Conservation (phyloP, 2,888 invertebrate species). For the Athalia circularis region DNA sequence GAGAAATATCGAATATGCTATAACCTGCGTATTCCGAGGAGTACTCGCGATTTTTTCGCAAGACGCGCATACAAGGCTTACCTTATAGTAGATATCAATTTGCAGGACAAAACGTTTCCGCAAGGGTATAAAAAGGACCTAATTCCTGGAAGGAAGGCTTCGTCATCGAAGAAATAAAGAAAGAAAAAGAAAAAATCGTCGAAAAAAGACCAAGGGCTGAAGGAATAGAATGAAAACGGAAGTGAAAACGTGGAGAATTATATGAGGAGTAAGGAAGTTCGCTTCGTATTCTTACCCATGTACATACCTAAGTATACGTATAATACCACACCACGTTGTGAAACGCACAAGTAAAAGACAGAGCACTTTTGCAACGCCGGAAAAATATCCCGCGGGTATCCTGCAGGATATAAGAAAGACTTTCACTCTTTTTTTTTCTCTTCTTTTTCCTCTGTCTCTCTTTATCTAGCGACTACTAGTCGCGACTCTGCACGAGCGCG, state of each 20-base stretch:
- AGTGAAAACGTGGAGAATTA: not conserved
- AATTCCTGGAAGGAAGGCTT: conserved; percentile 10
- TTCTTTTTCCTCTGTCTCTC: too few relatives aligned
- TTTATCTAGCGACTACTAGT: not conserved
- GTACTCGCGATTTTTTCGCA: not conserved
- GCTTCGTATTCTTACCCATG: not conserved
- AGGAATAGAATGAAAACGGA: conserved; percentile 9
- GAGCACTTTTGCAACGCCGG: not conserved
- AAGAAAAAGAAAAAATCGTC: not conserved
- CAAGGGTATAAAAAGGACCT: conserved; percentile 16
- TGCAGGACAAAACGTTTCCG: conserved; percentile 11
- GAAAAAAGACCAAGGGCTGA: conserved; percentile 1
- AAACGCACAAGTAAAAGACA: not conserved
- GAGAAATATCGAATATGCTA: too few relatives aligned
- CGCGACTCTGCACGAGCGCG: not conserved
- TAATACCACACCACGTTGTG: too few relatives aligned
- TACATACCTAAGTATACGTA: not conserved
- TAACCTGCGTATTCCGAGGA: not conserved
- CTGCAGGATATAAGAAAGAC: not conserved
- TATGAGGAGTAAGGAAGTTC: conserved; percentile 17
- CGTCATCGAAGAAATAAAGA: not conserved
- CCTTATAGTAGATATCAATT: conserved; percentile 27
- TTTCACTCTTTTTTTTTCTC: too few relatives aligned
- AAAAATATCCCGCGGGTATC: conserved; percentile 8
- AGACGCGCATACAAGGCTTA: not conserved